A percentile compares a stretch with the other conserved stretches of the same genome.
Evolutionary conservation across 2,113 vertebrate species (phyloP).

Genomic region (Neolamprologus fasciatus): DNA sequence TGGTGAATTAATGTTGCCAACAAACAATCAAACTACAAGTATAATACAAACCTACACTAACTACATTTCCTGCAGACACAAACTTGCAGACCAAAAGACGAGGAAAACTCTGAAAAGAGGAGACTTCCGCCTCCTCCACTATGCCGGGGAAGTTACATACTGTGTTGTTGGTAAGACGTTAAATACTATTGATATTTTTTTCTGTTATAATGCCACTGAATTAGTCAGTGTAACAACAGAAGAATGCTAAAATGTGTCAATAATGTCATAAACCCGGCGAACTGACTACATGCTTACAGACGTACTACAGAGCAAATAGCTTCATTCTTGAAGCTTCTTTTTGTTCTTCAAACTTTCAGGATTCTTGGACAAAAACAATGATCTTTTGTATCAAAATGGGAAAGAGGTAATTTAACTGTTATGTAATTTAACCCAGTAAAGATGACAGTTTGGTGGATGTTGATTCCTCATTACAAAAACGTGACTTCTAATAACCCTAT

Average conservation of each 20-base stretch:
- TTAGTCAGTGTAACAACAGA: background rate
- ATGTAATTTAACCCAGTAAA: background rate
- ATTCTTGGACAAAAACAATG: constrained; percentile 97
- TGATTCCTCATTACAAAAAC: background rate
- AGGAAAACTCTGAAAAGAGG: constrained; percentile 84
- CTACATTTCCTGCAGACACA: constrained; percentile 73
- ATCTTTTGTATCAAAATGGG: constrained; percentile 88
- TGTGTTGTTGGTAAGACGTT: constrained; percentile 81
- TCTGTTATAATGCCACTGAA: background rate
- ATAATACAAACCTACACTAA: background rate
- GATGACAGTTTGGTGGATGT: background rate
- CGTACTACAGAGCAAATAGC: background rate
- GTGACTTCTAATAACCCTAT: background rate
- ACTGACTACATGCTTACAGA: background rate
- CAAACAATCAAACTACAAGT: background rate
- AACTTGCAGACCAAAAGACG: constrained; percentile 82
- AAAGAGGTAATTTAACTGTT: constrained; percentile 81
- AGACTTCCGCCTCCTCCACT: constrained; percentile 90
- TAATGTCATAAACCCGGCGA: background rate
- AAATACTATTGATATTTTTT: background rate
- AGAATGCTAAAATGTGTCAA: background rate
- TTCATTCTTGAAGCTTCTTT: background rate
- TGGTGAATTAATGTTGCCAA: background rate
- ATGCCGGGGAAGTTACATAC: constrained; percentile 94
- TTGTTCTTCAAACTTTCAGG: constrained; percentile 63